Conservation (phyloP, 2,888 invertebrate genomes). For the Drosophila paramelanica region DNA sequence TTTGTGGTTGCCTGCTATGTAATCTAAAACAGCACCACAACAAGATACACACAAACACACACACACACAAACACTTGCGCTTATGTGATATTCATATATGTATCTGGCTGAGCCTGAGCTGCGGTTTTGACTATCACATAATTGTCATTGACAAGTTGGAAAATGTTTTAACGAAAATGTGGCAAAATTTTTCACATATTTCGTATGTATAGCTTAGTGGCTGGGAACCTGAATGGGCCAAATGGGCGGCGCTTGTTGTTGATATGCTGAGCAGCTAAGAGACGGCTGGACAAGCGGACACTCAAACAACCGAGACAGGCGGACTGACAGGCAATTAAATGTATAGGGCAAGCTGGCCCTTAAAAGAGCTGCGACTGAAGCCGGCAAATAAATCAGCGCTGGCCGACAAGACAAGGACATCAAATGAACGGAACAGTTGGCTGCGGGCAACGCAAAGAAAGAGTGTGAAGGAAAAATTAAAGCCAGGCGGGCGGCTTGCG, state of each 20-base stretch:
- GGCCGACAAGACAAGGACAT: conserved; percentile 56
- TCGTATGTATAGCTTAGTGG: background rate
- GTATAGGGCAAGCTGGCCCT: conserved; percentile 46
- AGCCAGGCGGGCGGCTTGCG: conserved; percentile 34
- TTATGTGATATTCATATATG: background rate
- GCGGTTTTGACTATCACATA: conserved; percentile 52
- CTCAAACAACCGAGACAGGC: conserved; percentile 19
- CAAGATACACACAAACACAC: conserved; percentile 17
- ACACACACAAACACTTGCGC: background rate
- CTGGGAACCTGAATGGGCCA: background rate
- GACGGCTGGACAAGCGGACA: conserved; percentile 9
- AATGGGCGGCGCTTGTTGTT: conserved; percentile 6
- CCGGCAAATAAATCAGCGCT: conserved; percentile 69
- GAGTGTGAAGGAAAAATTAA: conserved; percentile 56
- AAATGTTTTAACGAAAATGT: conserved; percentile 45
- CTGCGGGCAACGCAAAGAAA: conserved; percentile 40
- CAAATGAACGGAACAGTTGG: conserved; percentile 38
- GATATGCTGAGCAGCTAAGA: conserved; percentile 21
- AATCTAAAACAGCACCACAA: conserved; percentile 48
- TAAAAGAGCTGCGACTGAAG: conserved; percentile 54
- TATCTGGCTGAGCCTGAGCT: conserved; percentile 2
- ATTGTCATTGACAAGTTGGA: conserved; percentile 57
- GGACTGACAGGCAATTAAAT: conserved; percentile 76
- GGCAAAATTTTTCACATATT: conserved; percentile 50
- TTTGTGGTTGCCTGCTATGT: conserved; percentile 69